Evolutionary conservation across 2,797 vertebrate genomes (phyloP), one percentile per base, ranked within the genome.

Genomic region (Enoplosus armatus): DNA sequence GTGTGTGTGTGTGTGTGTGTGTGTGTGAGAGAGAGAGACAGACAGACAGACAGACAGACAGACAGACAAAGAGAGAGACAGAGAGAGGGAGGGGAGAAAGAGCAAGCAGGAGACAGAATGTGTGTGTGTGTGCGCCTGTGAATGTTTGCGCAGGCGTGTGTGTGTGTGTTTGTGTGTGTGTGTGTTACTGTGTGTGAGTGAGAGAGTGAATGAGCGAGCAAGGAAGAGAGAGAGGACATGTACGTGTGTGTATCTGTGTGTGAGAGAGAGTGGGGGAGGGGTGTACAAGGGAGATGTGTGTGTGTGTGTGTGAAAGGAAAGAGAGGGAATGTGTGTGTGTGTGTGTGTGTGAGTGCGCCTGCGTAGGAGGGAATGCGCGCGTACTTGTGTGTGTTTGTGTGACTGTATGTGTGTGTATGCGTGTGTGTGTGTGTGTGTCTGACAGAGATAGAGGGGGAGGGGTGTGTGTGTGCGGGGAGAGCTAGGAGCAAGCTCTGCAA

Each of bases 401-500:
- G 35, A 27, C 43, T 68, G 75, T 69, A 66, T 76, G 75, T 53
- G 59, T 61, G 18, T 56, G 47, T 74, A 47, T 68, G 70, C 55
- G 29, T 70, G 66, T 55, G 45, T 33, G 39, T 60, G 48, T 47
- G 68, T 71, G 75, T 76, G 83, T 85, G 85, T 80, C 62, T 86
- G 80, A 78, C 76, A 85, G 78, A 84, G 85, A 89, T 86, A 83
- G 82, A 86, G 87, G 85, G 87, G 87, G 87, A 77, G 75, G 88
- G 75, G 92, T 82, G 85, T 87, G 86, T 82, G 85, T 82, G 85
- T 85, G 85, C 9, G 61, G 43, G 35, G 79, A 85, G 83, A 85
- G 86, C 86, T 88, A 88, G 79, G 77, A 89, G 86, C 89, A 87
- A 87, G 87, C 87, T 85, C 79, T 89, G 85, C 85, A 90, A 90